Percentiles rank a stretch among this genome's conserved stretches.
Evolutionary conservation across 2,113 vertebrate species (phyloP).

Genomic region (Etia nguti): DNA sequence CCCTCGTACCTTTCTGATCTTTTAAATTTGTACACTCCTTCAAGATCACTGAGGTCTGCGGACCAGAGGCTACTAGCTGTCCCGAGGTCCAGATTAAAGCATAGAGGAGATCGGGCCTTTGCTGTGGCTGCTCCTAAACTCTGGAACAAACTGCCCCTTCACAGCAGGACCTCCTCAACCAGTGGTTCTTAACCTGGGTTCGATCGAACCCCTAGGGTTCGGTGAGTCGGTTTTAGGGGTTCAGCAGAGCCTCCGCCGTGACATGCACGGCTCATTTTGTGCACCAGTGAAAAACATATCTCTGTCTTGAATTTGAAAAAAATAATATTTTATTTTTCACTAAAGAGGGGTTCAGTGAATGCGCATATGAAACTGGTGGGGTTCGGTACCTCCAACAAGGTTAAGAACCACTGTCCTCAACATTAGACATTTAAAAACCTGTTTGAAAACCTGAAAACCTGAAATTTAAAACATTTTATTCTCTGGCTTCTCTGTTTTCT

Average conservation of each 20-base stretch:
- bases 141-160: not conserved
- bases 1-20: not conserved
- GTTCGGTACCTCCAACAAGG: no score
- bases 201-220: no score
- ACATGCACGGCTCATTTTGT: no score
- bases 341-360: no score
- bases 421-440: not conserved
- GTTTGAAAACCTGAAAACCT: not conserved
- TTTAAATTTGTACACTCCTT: not conserved
- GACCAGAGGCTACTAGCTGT: not conserved
- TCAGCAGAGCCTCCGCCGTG: no score
- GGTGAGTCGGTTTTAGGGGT: no score
- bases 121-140: not conserved
- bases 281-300: no score
- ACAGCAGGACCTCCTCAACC: accelerated
- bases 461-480: not conserved
- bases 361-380: no score
- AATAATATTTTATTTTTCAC: no score
- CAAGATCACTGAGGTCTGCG: not conserved
- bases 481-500: not conserved
- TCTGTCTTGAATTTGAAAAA: no score
- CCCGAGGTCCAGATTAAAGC: not conserved
- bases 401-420: no score
- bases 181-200: no score
- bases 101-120: not conserved